phyloP scores from a whole-genome alignment of 2,888 invertebrate species.

The Eubasilissa splendida region DNA sequence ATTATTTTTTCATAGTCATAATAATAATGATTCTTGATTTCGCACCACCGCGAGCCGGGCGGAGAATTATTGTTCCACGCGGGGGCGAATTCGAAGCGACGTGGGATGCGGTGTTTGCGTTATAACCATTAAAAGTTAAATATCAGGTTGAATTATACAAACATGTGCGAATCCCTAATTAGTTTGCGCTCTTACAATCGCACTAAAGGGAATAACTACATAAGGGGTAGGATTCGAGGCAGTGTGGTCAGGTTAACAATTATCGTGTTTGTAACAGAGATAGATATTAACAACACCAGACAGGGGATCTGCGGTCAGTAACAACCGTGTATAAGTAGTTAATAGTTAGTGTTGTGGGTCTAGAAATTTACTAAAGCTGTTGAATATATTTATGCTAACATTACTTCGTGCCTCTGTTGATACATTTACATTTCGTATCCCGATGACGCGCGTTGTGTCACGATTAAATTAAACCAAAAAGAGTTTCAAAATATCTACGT shows the following conservation, averaged over 20 bases:
- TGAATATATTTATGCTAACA: too few species aligned
- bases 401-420: too few species aligned
- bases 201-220: constrained; percentile 1
- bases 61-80: too few species aligned
- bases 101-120: not conserved
- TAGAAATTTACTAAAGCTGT: too few species aligned
- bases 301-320: not conserved
- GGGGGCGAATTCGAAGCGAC: not conserved
- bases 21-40: too few species aligned
- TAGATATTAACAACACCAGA: constrained; percentile 8
- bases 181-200: not conserved
- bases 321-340: constrained; percentile 22
- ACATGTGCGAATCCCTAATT: constrained; percentile 9
- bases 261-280: constrained; percentile 23
- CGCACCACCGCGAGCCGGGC: too few species aligned
- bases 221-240: constrained; percentile 1
- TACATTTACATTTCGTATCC: too few species aligned
- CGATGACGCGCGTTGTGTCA: too few species aligned
- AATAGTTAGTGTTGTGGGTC: constrained; percentile 6
- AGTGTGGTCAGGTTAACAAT: constrained; percentile 29
- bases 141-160: constrained; percentile 2
- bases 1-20: too few species aligned
- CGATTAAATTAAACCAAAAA: too few species aligned
- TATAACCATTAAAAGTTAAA: not conserved
- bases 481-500: too few species aligned